Evolutionary conservation across 2,113 vertebrate species (phyloP), one percentile per base, ranked within the genome.

Genomic region (Rhizomys pruinosus): DNA sequence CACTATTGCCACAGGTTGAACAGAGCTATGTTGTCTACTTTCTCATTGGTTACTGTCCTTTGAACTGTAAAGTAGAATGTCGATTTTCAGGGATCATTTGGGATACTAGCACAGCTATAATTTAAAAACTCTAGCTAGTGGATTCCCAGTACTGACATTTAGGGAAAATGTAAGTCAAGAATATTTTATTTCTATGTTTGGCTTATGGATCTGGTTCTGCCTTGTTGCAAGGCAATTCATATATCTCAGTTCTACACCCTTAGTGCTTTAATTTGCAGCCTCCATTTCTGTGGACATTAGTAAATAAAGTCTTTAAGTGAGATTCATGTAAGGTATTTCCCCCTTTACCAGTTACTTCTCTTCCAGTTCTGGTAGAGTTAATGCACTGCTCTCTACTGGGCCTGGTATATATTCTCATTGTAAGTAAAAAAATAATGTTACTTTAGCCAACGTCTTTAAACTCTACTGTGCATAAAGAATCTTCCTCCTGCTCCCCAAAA

Each of bases 81-180:
- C 81, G 17, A 93, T 71, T 89, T 94, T 55, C 16, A 77, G 61
- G 68, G 34, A 69, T 94, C 77, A 81, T 84, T 84, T 76, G 19
- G 9, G 4, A 78, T 76, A 34, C 76, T 63, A 80, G n/a, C n/a
- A 87, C 20, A 77, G 47, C 52, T 57, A 0, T 87, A 72, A 95
- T 88, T 94, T 89, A 84, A 20, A 87, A 87, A 84, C 77, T 17
- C 23, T 37, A 66, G 12, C 16, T 84, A 73, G 52, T 81, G n/a
- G 27, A 78, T 25, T 52, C n/a, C 16, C 37, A 87, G 1, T 44
- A 42, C 6, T 90, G 29, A 39, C 42, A 81, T 55, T 66, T 90
- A 55, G 12, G 12, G 55, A 37, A 34, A 64, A 61, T 23, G 5
- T 55, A 92, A 80, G 34, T 90, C 66, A 84, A 47, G n/a, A 92